Evolutionary conservation across 2,113 vertebrate genomes (phyloP).

Genomic region (Propithecus coquereli): DNA sequence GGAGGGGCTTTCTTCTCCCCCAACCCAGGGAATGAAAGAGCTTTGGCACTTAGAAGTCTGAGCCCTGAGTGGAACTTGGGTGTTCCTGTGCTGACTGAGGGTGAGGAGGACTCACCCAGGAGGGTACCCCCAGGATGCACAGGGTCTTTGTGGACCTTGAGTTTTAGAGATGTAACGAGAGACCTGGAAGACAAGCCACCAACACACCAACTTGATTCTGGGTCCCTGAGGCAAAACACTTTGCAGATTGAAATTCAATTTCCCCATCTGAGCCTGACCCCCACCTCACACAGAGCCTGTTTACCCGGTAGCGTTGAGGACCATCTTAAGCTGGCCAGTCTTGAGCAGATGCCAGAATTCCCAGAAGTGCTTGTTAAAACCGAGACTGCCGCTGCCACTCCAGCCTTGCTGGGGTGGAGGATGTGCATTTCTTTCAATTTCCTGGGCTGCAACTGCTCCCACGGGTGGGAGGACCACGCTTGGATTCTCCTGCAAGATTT

Average conservation of each 20-base stretch:
- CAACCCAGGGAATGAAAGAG: no score
- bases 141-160: neutral
- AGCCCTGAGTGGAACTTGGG: neutral
- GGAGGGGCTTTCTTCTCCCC: neutral
- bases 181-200: neutral
- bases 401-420: neutral
- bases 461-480: neutral
- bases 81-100: neutral
- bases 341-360: neutral
- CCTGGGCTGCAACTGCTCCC: neutral
- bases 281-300: neutral
- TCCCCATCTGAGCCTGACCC: neutral
- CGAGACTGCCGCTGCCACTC: neutral
- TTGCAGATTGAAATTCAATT: neutral
- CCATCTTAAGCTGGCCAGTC: neutral
- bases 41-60: neutral
- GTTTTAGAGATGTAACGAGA: accelerated
- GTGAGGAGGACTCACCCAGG: accelerated
- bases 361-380: neutral
- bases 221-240: neutral
- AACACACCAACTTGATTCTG: neutral
- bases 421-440: neutral
- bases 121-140: accelerated
- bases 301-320: neutral
- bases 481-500: neutral